Conservation (phyloP, 2,797 vertebrate genomes). For the Epinephelus malabaricus region DNA sequence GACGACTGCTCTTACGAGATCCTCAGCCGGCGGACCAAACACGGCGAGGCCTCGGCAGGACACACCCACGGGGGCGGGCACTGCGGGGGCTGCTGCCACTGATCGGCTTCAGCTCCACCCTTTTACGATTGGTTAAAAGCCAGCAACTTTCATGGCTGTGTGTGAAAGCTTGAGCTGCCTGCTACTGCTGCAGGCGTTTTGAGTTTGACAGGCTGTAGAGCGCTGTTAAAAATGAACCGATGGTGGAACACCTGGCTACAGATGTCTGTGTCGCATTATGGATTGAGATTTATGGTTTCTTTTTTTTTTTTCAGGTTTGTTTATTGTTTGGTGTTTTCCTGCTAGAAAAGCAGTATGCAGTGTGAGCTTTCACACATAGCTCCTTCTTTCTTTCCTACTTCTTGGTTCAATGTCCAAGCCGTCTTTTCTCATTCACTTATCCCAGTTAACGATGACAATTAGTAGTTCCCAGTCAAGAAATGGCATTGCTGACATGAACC, state of each 20-base stretch:
- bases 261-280: conserved; percentile 42
- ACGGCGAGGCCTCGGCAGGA: conserved; percentile 89
- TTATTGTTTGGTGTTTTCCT: conserved; percentile 33
- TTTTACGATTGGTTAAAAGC: conserved; percentile 62
- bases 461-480: conserved; percentile 40
- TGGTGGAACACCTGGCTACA: conserved; percentile 39
- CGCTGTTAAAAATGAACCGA: conserved; percentile 20
- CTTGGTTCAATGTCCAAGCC: conserved; percentile 48
- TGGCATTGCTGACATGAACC: conserved; percentile 10
- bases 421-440: conserved; percentile 35
- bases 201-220: conserved; percentile 28
- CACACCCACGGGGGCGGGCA: conserved; percentile 90
- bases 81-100: conserved; percentile 95
- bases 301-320: not conserved
- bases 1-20: conserved; percentile 97
- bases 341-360: conserved; percentile 57
- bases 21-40: conserved; percentile 94
- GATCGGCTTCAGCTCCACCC: conserved; percentile 50
- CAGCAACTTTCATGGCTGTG: conserved; percentile 71
- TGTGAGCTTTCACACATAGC: conserved; percentile 68
- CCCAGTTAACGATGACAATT: conserved; percentile 35
- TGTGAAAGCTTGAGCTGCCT: conserved; percentile 69
- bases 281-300: conserved; percentile 40
- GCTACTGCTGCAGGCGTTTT: conserved; percentile 41
- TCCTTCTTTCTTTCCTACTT: conserved; percentile 44